Conservation (phyloP, 2,888 invertebrate genomes). For the Blastobasis adustella region DNA sequence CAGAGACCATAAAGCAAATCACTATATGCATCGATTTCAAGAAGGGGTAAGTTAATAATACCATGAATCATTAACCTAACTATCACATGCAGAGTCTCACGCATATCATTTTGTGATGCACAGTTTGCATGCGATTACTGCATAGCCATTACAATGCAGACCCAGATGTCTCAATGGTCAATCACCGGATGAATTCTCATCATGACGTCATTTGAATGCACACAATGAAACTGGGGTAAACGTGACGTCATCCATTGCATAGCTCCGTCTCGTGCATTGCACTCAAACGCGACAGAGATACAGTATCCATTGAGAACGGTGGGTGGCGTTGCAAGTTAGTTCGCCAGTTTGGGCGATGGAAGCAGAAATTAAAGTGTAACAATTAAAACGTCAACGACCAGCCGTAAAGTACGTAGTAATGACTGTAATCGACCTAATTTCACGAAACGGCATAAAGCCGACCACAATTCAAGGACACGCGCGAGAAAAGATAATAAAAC, state of each 20-base stretch:
- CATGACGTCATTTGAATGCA: slow-evolving; percentile 20
- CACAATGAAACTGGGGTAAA: slow-evolving; percentile 26
- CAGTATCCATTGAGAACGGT: slow-evolving; percentile 33
- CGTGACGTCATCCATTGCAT: slow-evolving; percentile 37
- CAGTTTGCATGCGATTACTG: no score
- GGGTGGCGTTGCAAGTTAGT: no score
- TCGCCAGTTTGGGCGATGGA: background rate
- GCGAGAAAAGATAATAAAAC: slow-evolving; percentile 1
- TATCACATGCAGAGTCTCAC: no score
- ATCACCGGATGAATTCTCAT: slow-evolving; percentile 10
- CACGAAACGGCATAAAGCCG: background rate
- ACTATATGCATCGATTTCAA: no score
- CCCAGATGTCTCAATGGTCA: background rate
- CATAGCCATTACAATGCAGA: no score
- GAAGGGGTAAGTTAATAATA: no score
- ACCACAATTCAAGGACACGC: background rate
- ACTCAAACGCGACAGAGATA: slow-evolving; percentile 21
- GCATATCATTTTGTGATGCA: no score
- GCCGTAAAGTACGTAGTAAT: no score
- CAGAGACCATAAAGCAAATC: no score
- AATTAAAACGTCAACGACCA: background rate
- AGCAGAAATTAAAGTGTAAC: background rate
- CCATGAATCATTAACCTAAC: no score
- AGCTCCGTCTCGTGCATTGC: slow-evolving; percentile 16
- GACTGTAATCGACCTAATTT: no score